Evolutionary conservation across 2,797 vertebrate genomes (phyloP), one percentile per base, ranked within the genome.

Genomic region (Mormyrus hasselquistii): DNA sequence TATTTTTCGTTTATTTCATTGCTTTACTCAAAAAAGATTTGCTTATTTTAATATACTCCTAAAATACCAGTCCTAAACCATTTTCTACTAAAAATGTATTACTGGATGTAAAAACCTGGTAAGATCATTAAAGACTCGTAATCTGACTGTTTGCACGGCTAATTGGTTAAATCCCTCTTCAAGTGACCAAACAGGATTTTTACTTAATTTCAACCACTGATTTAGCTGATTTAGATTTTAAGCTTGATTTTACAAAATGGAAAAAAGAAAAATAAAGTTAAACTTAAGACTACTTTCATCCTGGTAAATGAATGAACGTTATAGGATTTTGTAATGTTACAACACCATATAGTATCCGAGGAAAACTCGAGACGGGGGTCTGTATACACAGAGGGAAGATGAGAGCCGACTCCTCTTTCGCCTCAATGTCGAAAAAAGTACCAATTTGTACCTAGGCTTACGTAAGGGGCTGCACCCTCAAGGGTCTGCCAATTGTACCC

Each of bases 121-220:
- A 22, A 62, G 55, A 59, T 44, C 34, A 87, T 62, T 59, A 87
- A 87, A 38, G 41, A 16, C 19, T 34, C 19, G 57, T 59, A 69
- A 69, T 69, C 25, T 62, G 16, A n/a, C 55, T 87, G 86, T 87
- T 87, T 87, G 25, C 53, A n/a, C 34, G 52, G 86, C 52, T 87
- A 87, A 87, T 41, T 87, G 19, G 59, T 34, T n/a, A 87, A 87
- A 87, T 87, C 86, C 57, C 53, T n/a, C 57, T 55, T 87, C 14
- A 87, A 87, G 34, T 87, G 16, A 57, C 29, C 65, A 69, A 69
- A 38, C 29, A 69, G 25, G 25, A 34, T 69, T 69, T 34, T 69
- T 34, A 34, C 29, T 73, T 73, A 4, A 73, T 73, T 73, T 73
- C 65, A 38, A 38, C 65, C 29, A 16, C 29, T 73, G n/a, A n/a